Conservation (phyloP, 2,797 vertebrate species). For the Lepus townsendii region DNA sequence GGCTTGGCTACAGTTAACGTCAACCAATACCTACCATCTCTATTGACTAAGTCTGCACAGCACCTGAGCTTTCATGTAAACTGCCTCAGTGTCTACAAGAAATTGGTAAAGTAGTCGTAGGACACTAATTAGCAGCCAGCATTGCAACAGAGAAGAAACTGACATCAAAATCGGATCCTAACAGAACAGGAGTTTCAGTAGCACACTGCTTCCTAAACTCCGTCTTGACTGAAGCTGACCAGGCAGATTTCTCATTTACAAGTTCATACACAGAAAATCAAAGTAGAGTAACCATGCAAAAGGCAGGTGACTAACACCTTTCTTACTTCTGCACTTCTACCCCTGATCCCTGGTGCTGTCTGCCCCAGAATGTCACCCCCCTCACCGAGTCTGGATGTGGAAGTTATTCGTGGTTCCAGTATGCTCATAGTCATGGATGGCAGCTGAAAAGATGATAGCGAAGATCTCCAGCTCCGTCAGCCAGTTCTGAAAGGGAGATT, state of each 20-base stretch:
- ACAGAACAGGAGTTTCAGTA: slow-evolving; percentile 12
- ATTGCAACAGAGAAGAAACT: neutral
- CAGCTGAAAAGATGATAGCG: slow-evolving; percentile 96
- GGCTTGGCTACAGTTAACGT: neutral
- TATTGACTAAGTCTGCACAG: neutral
- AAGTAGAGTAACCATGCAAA: neutral
- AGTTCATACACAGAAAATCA: slow-evolving; percentile 20
- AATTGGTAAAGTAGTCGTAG: neutral
- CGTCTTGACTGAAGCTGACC: neutral
- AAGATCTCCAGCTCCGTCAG: slow-evolving; percentile 97
- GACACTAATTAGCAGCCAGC: neutral
- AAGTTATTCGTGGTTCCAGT: slow-evolving; percentile 99
- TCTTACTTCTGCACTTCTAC: neutral
- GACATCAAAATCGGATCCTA: neutral
- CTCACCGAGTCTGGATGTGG: slow-evolving; percentile 97
- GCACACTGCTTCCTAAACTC: neutral
- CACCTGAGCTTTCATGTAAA: neutral
- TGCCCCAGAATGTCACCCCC: slow-evolving; percentile 5
- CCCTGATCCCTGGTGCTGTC: neutral
- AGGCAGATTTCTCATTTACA: neutral
- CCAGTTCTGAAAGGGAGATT: slow-evolving; percentile 93
- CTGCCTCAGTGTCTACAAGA: neutral
- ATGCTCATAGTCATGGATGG: slow-evolving; percentile 97
- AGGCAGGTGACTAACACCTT: neutral
- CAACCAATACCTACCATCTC: neutral